Percentiles rank a stretch among this genome's conserved stretches.
Evolutionary conservation across 2,888 invertebrate species (phyloP).

Genomic region (Lutraria lutraria): DNA sequence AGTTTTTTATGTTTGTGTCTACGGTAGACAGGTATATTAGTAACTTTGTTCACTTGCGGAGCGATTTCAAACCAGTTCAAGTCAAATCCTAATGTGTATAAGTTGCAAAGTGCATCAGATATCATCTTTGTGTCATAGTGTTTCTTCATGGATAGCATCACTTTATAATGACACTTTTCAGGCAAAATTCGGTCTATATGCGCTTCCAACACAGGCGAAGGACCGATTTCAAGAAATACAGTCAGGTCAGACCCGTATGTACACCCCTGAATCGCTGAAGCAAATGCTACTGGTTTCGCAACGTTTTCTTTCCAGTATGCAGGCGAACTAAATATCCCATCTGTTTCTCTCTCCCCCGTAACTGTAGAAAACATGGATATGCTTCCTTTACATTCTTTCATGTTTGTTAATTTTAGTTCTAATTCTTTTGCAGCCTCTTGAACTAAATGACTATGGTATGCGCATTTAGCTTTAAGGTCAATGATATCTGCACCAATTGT

Average conservation of each 20-base stretch:
- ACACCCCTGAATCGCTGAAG: conserved; percentile 64
- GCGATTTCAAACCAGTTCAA: conserved; percentile 43
- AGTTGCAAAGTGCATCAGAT: not conserved
- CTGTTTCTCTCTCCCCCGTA: conserved; percentile 60
- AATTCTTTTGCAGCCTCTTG: conserved; percentile 62
- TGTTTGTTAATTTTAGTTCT: conserved; percentile 45
- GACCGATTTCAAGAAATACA: conserved; percentile 79
- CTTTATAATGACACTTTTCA: conserved; percentile 11
- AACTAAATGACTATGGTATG: conserved; percentile 70
- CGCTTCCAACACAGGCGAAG: conserved; percentile 69
- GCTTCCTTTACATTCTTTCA: not conserved
- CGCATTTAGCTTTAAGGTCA: conserved; percentile 65
- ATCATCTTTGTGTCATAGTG: conserved; percentile 30
- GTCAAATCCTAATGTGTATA: conserved; percentile 54
- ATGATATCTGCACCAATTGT: not conserved
- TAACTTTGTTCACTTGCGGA: conserved; percentile 35
- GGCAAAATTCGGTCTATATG: conserved; percentile 45
- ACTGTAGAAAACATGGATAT: conserved; percentile 63
- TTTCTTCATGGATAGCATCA: conserved; percentile 42
- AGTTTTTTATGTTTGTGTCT: conserved; percentile 61
- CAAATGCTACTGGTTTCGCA: conserved; percentile 73
- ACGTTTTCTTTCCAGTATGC: conserved; percentile 79
- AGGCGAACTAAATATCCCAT: conserved; percentile 60
- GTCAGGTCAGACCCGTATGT: conserved; percentile 44
- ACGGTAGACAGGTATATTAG: conserved; percentile 70